Percentiles rank a stretch among this genome's conserved stretches.
phyloP scores from a whole-genome alignment of 2,113 vertebrate genomes.

The Amblyopsis rosae region DNA sequence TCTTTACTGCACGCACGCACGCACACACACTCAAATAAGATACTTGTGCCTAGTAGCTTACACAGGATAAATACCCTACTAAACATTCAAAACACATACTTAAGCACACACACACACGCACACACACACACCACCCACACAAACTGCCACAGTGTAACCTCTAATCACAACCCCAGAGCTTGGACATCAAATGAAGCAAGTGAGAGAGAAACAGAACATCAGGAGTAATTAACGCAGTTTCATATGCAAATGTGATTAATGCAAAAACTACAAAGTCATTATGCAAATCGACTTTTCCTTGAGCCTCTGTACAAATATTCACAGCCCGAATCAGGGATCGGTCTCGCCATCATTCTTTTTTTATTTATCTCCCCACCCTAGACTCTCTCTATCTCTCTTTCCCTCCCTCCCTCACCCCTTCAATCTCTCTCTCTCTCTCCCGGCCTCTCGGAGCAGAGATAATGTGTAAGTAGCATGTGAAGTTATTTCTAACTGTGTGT shows the following conservation, averaged over 20 bases:
- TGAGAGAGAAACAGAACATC: constrained; percentile 92
- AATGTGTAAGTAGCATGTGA: constrained; percentile 84
- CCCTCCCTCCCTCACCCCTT: constrained; percentile 34
- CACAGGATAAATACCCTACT: not conserved
- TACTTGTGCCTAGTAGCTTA: not conserved
- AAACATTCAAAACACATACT: constrained; percentile 20
- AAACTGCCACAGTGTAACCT: constrained; percentile 71
- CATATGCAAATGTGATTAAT: constrained; percentile 99
- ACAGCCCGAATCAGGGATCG: constrained; percentile 92
- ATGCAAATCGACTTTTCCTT: constrained; percentile 99
- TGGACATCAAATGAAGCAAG: constrained; percentile 99
- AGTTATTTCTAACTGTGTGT: constrained; percentile 86
- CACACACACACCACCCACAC: constrained; percentile 69
- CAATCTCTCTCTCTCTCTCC: constrained; percentile 48
- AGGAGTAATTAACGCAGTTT: constrained; percentile 99
- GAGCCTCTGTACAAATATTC: constrained; percentile 99
- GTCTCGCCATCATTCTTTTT: constrained; percentile 79
- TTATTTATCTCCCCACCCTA: constrained; percentile 67
- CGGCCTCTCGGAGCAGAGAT: constrained; percentile 65
- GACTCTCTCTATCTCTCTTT: constrained; percentile 26
- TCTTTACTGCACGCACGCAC: constrained; percentile 43
- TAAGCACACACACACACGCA: constrained; percentile 11
- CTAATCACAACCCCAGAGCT: constrained; percentile 86
- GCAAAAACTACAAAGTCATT: constrained; percentile 99
- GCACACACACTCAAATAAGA: constrained; percentile 1